Evolutionary conservation across 2,888 invertebrate species (phyloP).

Genomic region (Caradrina clavipalpis): DNA sequence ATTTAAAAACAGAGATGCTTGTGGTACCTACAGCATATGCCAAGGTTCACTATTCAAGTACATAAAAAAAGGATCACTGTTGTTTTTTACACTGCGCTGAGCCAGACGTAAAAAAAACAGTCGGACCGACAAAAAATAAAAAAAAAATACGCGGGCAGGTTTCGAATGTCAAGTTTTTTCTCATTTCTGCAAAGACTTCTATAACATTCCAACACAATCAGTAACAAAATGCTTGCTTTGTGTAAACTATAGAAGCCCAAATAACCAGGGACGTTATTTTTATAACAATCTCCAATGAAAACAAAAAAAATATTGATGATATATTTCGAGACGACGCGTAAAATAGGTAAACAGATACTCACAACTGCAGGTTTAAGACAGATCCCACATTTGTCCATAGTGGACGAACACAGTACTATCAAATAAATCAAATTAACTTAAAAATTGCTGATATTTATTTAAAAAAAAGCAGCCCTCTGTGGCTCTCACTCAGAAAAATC

Average conservation of each 20-base stretch:
- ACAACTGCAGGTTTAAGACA: conserved; percentile 87
- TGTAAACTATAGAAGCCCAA: conserved; percentile 54
- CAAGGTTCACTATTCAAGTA: conserved; percentile 78
- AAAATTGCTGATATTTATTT: conserved; percentile 81
- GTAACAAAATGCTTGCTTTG: conserved; percentile 45
- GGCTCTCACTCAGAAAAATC: conserved; percentile 75
- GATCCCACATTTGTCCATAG: conserved; percentile 89
- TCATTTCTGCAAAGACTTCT: conserved; percentile 67
- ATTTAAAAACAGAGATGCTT: conserved; percentile 49
- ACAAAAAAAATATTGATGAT: conserved; percentile 85
- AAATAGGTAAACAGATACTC: conserved; percentile 73
- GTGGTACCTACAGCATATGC: conserved; percentile 68
- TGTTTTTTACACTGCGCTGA: conserved; percentile 85
- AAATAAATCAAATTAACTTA: conserved; percentile 74
- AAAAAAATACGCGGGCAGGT: conserved; percentile 90
- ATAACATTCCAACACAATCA: conserved; percentile 55
- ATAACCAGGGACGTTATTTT: conserved; percentile 80
- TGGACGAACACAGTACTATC: conserved; percentile 65
- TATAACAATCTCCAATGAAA: conserved; percentile 85
- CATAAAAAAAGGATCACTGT: conserved; percentile 76
- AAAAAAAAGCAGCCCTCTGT: conserved; percentile 71
- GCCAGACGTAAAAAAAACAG: conserved; percentile 90
- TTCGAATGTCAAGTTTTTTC: conserved; percentile 85
- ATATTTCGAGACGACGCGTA: conserved; percentile 73
- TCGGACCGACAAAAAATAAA: conserved; percentile 79